Evolutionary conservation across 2,797 vertebrate species (phyloP).

Genomic region (Podargus strigoides): DNA sequence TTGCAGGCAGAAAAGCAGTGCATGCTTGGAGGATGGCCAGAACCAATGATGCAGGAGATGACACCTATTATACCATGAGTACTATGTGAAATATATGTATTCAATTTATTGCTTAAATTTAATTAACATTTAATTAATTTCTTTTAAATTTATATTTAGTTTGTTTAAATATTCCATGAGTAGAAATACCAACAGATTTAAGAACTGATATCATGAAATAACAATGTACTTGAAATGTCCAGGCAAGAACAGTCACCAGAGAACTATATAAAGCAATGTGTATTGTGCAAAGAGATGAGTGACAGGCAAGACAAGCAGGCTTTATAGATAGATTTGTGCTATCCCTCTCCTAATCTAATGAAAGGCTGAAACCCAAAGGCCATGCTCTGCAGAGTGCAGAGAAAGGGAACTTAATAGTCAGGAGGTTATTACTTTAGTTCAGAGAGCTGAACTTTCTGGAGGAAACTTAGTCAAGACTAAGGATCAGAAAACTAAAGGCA

Average conservation of each 20-base stretch:
- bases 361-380: background rate
- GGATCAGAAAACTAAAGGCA: background rate
- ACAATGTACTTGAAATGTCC: background rate
- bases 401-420: background rate
- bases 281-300: background rate
- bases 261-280: background rate
- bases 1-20: background rate
- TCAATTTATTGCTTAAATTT: background rate
- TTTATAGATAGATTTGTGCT: background rate
- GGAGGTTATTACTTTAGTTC: background rate
- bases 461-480: background rate
- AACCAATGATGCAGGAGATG: background rate
- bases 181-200: background rate
- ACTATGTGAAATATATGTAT: background rate
- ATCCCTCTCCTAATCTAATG: background rate
- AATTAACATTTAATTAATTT: background rate
- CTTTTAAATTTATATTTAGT: background rate
- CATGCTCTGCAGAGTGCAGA: background rate
- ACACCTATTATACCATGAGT: background rate
- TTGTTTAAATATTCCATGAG: background rate
- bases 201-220: background rate
- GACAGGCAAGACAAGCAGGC: background rate
- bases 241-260: background rate
- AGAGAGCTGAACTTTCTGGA: background rate
- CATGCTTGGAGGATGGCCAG: background rate